These are phyloP conservation scores for Cryptophagus acutangulus DNA, from an alignment of 2,888 invertebrate species.

Conservation along the genomic window DNA sequence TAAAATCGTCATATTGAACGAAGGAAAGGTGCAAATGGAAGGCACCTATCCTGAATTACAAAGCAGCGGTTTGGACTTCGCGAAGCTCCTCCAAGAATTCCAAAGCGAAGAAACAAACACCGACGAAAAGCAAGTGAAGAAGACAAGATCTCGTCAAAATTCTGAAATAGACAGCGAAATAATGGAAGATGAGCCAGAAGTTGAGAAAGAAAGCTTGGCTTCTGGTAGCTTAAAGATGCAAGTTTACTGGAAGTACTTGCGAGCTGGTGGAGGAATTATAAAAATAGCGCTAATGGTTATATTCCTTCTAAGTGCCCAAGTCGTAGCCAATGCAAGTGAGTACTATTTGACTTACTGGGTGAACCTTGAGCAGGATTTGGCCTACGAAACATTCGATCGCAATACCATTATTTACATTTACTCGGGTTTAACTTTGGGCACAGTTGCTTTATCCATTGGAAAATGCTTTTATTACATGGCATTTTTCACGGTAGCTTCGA, in stretches of 20 bases:
- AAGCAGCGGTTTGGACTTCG: constrained; percentile 50
- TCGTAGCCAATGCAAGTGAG: constrained; percentile 60
- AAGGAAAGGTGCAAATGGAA: constrained; percentile 49
- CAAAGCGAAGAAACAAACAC: constrained; percentile 37
- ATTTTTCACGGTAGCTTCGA: constrained; percentile 42
- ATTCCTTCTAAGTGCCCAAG: constrained; percentile 55
- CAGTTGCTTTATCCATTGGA: constrained; percentile 42
- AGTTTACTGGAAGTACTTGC: constrained; percentile 51
- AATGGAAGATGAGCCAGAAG: constrained; percentile 36
- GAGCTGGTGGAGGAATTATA: constrained; percentile 51
- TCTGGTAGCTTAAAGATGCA: constrained; percentile 35
- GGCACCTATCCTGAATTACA: constrained; percentile 50
- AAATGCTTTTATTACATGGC: constrained; percentile 42
- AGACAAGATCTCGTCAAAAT: constrained; percentile 38
- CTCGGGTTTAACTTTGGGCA: constrained; percentile 46
- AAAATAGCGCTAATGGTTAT: constrained; percentile 47
- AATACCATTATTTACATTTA: constrained; percentile 48
- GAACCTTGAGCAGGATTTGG: constrained; percentile 40
- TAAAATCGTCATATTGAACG: constrained; percentile 44
- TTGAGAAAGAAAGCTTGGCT: constrained; percentile 39
- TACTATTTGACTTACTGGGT: too few species aligned
- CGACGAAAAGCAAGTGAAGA: constrained; percentile 38
- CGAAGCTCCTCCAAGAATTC: constrained; percentile 46
- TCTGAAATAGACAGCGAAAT: constrained; percentile 39
- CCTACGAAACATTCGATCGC: constrained; percentile 29